Conservation (phyloP, 2,797 vertebrate species). For the Sebastes hopkinsi region DNA sequence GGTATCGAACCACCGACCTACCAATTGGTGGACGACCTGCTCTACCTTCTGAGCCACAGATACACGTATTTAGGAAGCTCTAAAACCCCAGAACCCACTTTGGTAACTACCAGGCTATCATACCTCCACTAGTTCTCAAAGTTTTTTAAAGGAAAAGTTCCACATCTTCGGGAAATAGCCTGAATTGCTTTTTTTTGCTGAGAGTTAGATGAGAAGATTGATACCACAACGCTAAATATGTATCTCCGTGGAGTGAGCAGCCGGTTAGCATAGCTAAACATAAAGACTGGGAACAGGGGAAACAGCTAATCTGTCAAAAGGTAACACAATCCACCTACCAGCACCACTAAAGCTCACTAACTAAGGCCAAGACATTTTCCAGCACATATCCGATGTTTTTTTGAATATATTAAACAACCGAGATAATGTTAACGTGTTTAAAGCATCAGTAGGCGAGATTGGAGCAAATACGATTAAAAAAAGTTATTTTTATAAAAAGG, state of each 20-base stretch:
- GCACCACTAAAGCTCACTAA: background rate
- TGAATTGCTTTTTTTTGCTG: accelerated
- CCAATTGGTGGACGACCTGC: no score
- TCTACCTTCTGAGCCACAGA: no score
- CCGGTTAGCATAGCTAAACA: background rate
- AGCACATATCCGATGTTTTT: background rate
- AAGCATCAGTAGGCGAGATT: no score
- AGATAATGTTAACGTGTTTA: background rate
- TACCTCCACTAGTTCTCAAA: background rate
- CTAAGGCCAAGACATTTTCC: background rate
- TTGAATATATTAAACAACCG: background rate
- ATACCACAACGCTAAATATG: background rate
- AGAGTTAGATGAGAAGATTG: background rate
- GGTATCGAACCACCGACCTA: no score
- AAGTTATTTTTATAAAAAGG: no score
- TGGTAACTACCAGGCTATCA: background rate
- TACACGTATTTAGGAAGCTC: background rate
- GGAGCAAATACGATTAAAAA: no score
- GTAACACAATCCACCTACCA: background rate
- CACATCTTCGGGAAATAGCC: background rate
- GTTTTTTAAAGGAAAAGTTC: background rate
- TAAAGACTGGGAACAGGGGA: background rate
- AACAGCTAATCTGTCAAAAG: no score
- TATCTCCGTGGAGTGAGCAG: background rate
- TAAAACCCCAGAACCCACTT: background rate